These are phyloP conservation scores for Morpho achilles DNA, from an alignment of 2,888 invertebrate species.

Conservation along the genomic window DNA sequence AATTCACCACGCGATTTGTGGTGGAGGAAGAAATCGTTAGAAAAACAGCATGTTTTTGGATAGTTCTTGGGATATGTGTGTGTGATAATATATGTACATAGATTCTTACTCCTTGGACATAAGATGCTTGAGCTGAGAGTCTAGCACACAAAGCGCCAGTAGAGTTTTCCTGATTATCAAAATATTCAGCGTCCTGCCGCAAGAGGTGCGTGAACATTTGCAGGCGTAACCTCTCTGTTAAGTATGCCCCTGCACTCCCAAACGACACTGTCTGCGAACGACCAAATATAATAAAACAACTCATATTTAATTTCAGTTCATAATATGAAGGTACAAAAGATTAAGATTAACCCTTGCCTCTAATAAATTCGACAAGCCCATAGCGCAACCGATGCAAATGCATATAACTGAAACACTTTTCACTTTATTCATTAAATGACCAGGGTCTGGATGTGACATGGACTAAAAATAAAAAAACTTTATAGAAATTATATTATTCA, in stretches of 20 bases:
- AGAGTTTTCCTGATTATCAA: constrained; percentile 83
- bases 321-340: not conserved
- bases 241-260: constrained; percentile 85
- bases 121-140: constrained; percentile 85
- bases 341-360: constrained; percentile 33
- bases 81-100: too few species aligned
- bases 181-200: constrained; percentile 84
- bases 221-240: constrained; percentile 85
- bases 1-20: too few species aligned
- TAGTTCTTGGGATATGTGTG: too few species aligned
- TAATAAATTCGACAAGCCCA: constrained; percentile 42
- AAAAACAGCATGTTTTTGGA: too few species aligned
- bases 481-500: not conserved
- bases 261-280: constrained; percentile 77
- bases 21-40: too few species aligned
- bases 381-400: constrained; percentile 39
- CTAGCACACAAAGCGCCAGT: constrained; percentile 85
- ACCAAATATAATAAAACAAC: constrained; percentile 15
- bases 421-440: constrained; percentile 41
- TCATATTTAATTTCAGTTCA: not conserved
- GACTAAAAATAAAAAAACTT: constrained; percentile 35
- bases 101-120: constrained; percentile 83
- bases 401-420: constrained; percentile 37
- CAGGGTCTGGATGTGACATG: constrained; percentile 41
- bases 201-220: constrained; percentile 82